Base-by-base conservation (phyloP, 2,888 invertebrate species). In the Petrolisthes cinctipes region DNA sequence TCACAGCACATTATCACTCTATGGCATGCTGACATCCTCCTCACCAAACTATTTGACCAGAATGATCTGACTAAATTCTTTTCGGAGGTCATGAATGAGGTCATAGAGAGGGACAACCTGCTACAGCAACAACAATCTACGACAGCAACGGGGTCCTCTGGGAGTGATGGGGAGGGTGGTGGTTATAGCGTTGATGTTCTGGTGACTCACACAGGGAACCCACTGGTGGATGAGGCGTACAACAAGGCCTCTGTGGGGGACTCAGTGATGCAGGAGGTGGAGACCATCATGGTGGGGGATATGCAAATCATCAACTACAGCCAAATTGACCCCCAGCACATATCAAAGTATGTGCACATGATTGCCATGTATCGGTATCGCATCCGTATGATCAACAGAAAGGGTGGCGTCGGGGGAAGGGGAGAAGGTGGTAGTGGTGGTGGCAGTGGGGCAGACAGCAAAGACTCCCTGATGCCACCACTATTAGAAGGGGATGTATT, bases 31-130 rank as follows among this genome's bases (percentile, higher is more conserved):
- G 90, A 90, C 51, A 86, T 90, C 4, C 85, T 90, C 20, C 86
- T 90, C 9, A 90, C 90, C n/a, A 90, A 90, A 76, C 82, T 90
- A 14, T 90, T 90, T 83, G 90, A 89, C 61, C 90, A 90, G 66
- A 90, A 90, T 20, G 90, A 90, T 51, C 85, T 90, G 17, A 90
- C 90, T 2, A 89, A 88, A 37, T 90, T 87, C 68, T 90, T 90
- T 71, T 89, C 89, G 14, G 89, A 89, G 68, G 84, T 88, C 9
- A 89, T 90, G 90, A 88, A 86, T n/a, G 86, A 89, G 17, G 88
- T 90, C 0, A 75, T 89, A 14, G 87, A 89, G 78, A 86, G 87
- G 76, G 85, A 89, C 56, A 88, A 78, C 17, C 53, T 88, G 78
- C 76, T 85, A 78, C 78, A 82, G 57, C 85, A 85, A 57, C 88